Conservation (phyloP, 2,888 invertebrate species). For the Anaspis maculata region DNA sequence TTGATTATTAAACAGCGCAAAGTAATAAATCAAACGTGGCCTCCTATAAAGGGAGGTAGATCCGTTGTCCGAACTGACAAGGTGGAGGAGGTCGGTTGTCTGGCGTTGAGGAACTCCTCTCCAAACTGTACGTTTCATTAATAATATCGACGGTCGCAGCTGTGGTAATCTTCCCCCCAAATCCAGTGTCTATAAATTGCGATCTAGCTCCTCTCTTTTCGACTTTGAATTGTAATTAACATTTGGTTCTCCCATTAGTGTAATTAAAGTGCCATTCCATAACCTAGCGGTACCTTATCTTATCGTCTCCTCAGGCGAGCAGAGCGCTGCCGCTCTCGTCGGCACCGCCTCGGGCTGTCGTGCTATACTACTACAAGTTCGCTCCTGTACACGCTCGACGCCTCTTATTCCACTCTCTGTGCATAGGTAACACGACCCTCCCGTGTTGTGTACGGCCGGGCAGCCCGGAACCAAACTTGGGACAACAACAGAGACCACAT, state of each 20-base stretch:
- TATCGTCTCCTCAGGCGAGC: constrained; percentile 37
- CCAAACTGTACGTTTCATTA: constrained; percentile 30
- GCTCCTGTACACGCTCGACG: constrained; percentile 7
- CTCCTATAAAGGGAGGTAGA: no score
- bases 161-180: constrained; percentile 31
- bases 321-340: constrained; percentile 21
- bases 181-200: constrained; percentile 38
- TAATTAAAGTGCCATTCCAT: constrained; percentile 66
- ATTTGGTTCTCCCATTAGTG: constrained; percentile 67
- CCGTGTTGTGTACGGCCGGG: no score
- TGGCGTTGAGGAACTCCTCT: no score
- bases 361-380: constrained; percentile 10
- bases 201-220: constrained; percentile 46
- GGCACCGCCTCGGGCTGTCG: constrained; percentile 10
- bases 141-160: constrained; percentile 41
- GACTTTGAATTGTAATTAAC: constrained; percentile 67
- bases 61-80: no score
- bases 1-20: no score
- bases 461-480: no score
- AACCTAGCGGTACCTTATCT: constrained; percentile 47
- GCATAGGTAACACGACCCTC: no score
- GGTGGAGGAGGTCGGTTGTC: no score
- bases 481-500: no score
- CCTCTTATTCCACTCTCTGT: background rate
- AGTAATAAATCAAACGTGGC: no score